Base-by-base conservation (phyloP, 2,888 invertebrate genomes). In the Parnassius glacialis region DNA sequence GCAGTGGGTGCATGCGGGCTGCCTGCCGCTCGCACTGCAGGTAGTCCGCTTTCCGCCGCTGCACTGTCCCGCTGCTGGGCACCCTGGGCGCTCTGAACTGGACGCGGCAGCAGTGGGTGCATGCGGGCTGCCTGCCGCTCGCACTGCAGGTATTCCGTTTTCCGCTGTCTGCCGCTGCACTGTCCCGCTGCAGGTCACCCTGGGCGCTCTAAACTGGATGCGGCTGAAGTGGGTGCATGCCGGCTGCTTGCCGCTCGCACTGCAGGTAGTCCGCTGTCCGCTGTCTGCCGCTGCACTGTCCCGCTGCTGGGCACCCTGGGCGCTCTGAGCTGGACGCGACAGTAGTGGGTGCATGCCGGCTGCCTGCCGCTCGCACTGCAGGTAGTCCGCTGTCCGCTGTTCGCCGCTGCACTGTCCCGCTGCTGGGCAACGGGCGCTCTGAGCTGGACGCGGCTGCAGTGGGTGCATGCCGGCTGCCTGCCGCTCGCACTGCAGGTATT, bases 141-240 rank as follows among this genome's bases (percentile, higher is more conserved):
- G 74, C 79, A 2, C 25, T 80, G 16, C 81, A 85, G 83, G 87
- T 86, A 20, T 12, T 44, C 9, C n/a, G 11, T 1, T 2, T 10
- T 34, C 7, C 34, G 7, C n/a, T n/a, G n/a, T n/a, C n/a, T n/a
- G n/a, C 34, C 7, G 34, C 7, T 25, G 25, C 25, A 25, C 3
- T 25, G 25, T 25, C 25, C 5, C 77, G 2, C 61, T 86, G 52
- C 73, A 85, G 43, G 72, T 71, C 0, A 74, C 69, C n/a, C n/a
- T n/a, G n/a, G n/a, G n/a, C n/a, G n/a, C n/a, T 58, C 66, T 87
- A 65, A 86, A 87, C 50, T 90, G 90, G 90, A 5, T 10, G 0
- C 64, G 66, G 34, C 41, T 11, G n/a, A n/a, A 11, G 45, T 45
- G 12, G n/a, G 45, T n/a, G 45, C 45, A 67, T 5, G 45, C 45